Evolutionary conservation across 1,140 invertebrate species (phyloP), one percentile per base, ranked within the genome.

Genomic region (Cydia strobilella): DNA sequence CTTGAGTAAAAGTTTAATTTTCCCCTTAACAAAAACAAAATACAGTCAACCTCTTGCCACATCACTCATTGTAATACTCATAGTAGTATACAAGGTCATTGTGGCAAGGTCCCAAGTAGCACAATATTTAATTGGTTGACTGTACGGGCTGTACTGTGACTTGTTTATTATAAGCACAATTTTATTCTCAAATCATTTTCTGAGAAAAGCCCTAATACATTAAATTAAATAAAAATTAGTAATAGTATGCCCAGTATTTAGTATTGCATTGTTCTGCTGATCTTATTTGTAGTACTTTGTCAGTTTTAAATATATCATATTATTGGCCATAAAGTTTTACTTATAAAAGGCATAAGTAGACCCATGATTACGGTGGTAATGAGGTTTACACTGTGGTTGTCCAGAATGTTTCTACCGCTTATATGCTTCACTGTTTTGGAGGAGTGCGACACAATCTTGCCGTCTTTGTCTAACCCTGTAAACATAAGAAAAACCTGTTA

Each of bases 371-470:
- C 94, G 74, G 95, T 96, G 0, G 97, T 96, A 71, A 98, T 91
- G 18, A 99, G 93, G 91, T 98, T 99, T 0, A 99, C 97, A 90
- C 96, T 96, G 83, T 98, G 97, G 89, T 98, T 98, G 87, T 98
- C 97, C n/a, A 99, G 89, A 63, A 98, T 90, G 79, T 95, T 94
- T 75, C 94, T 89, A 25, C 98, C 98, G 85, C 95, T 95, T 72
- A 98, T 97, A 85, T 97, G 95, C 75, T 94, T 95, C 0, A 98
- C 94, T 31, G 95, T 94, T 79, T 94, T 93, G 23, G 96, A 96
- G 23, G 96, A 96, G 45, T 94, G 93, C 75, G 97, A 96, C 0
- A 97, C 97, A 77, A 98, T 94, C 80, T 94, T 93, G 35, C 96
- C 95, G 66, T 94, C 94, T 80, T 94, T 94, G 86, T 97, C 94